These are phyloP conservation scores for Branchinecta lindahli DNA, from an alignment of 1,140 invertebrate genomes.

Conservation along the genomic window DNA sequence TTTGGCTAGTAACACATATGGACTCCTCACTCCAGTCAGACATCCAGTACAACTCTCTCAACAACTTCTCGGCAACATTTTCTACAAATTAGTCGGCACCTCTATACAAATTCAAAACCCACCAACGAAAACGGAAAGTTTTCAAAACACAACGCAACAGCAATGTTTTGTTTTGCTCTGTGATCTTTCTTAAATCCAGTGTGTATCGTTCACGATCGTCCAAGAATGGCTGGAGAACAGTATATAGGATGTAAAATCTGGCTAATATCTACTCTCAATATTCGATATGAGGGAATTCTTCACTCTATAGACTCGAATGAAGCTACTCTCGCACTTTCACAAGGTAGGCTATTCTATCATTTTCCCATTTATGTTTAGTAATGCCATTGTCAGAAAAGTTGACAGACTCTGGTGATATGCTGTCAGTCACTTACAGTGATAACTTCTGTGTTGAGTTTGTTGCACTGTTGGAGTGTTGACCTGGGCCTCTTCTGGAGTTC, in stretches of 20 bases:
- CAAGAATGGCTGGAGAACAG: conserved; percentile 33
- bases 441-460: neutral
- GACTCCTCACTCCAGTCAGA: too few relatives aligned
- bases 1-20: too few relatives aligned
- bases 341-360: conserved; percentile 54
- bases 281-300: conserved; percentile 95
- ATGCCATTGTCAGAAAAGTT: neutral
- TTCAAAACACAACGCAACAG: too few relatives aligned
- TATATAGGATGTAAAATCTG: conserved; percentile 99
- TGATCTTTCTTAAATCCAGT: too few relatives aligned
- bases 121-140: too few relatives aligned
- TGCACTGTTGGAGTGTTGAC: neutral
- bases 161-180: too few relatives aligned
- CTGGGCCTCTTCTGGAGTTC: neutral
- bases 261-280: conserved; percentile 98
- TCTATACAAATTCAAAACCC: too few relatives aligned
- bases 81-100: too few relatives aligned
- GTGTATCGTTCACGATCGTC: too few relatives aligned
- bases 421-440: neutral
- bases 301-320: conserved; percentile 98
- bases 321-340: conserved; percentile 95
- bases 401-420: neutral
- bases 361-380: neutral
- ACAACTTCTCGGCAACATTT: too few relatives aligned
- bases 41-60: too few relatives aligned